These are phyloP conservation scores for Trileptium ribeirensis DNA, from an alignment of 2,888 invertebrate genomes.

Conservation along the genomic window DNA sequence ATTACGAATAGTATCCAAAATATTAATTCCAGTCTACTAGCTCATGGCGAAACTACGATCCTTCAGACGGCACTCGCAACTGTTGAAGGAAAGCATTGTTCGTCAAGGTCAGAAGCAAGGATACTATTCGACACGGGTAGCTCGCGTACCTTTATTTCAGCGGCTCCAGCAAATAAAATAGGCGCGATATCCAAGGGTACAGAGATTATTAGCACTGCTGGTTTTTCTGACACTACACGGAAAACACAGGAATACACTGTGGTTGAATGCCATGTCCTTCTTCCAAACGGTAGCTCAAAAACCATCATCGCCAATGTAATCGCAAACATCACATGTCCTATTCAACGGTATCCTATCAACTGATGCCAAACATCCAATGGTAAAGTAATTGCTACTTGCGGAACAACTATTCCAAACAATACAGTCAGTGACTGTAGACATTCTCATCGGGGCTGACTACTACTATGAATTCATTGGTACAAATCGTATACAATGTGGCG, in stretches of 20 bases:
- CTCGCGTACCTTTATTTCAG: neutral
- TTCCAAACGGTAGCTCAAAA: neutral
- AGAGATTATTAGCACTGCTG: neutral
- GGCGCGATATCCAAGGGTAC: neutral
- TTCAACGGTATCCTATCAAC: neutral
- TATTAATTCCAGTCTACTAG: neutral
- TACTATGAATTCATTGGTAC: neutral
- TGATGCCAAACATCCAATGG: neutral
- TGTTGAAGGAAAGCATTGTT: neutral
- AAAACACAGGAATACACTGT: neutral
- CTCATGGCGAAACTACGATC: neutral
- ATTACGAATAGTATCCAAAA: neutral
- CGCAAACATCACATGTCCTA: neutral
- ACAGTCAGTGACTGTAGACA: neutral
- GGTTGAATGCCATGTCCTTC: neutral
- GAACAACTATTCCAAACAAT: neutral
- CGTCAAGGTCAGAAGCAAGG: neutral
- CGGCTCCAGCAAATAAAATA: neutral
- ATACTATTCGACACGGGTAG: neutral
- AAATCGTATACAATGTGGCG: neutral
- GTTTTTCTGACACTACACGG: neutral
- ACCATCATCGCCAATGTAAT: neutral
- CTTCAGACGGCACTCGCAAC: neutral
- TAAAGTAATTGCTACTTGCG: neutral
- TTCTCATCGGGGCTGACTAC: constrained; percentile 12